Base-by-base conservation (phyloP, 1,140 invertebrate species). In the Bombus pyrosoma region DNA sequence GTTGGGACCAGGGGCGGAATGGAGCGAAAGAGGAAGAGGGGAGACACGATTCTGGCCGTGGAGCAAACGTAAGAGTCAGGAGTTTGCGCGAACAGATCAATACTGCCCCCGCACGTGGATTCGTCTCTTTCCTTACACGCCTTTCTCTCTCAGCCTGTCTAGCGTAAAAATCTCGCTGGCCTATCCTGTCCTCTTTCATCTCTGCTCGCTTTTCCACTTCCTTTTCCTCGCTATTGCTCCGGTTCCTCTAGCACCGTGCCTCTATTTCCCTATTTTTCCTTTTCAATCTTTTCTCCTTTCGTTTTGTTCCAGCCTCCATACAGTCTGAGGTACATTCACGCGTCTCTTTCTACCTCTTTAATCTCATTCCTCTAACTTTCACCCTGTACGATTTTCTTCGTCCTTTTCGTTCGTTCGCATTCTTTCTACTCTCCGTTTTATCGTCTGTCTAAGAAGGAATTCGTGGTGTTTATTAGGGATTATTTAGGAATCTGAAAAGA, bases 1-100 rank as follows among this genome's bases (percentile, higher is more conserved):
- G 28, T 34, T n/a, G 39, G 13, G 75, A 86, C 43, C 66, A 75
- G 64, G 53, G 59, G 62, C 53, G 76, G 32, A 37, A 64, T 39
- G 18, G 59, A 77, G 18, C 18, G 8, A 62, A 68, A 39, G 72
- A 41, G 66, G 75, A 57, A 69, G 28, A n/a, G 76, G 85, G 77
- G 53, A 64, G 53, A 41, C 32, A 32, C 18, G 66, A n/a, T 59
- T 88, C 86, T 81, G 79, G 69, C 47, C 62, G 75, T 80, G 41
- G 81, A 87, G 85, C 85, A 82, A 90, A 89, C 89, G 89, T 91
- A 91, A 92, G 93, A 90, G 92, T 89, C 90, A 89, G 87, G 94
- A 95, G 93, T 94, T 95, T 95, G 94, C 94, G 94, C 94, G 94
- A 90, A 93, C 90, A 93, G 93, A 95, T 95, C 94, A 95, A 95